A percentile compares a stretch with the other conserved stretches of the same genome.
Evolutionary conservation across 1,140 invertebrate species (phyloP).

Genomic region (Nasonia vitripennis): DNA sequence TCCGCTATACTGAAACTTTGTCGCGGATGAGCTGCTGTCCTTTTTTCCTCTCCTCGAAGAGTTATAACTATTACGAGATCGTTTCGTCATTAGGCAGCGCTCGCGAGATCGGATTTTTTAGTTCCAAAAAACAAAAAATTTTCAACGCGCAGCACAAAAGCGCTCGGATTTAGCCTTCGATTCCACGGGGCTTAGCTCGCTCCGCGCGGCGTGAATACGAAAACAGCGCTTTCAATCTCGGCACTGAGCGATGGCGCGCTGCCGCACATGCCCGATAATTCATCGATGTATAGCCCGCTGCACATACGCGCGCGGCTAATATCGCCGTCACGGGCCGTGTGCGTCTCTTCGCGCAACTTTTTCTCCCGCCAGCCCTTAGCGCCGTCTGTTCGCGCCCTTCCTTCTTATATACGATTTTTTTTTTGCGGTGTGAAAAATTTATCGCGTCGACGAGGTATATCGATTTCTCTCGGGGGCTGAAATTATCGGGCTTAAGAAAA

Average conservation of each 20-base stretch:
- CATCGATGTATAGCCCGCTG: neutral
- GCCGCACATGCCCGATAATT: conserved; percentile 23
- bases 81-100: conserved; percentile 1
- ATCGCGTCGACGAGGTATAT: too few relatives aligned
- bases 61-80: conserved; percentile 4
- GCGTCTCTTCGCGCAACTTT: conserved; percentile 12
- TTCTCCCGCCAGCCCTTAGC: neutral
- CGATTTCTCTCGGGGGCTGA: too few relatives aligned
- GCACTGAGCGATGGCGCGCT: conserved; percentile 6
- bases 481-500: neutral
- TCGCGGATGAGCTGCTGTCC: neutral
- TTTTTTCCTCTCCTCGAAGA: neutral
- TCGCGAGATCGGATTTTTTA: neutral
- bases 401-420: neutral
- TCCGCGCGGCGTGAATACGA: conserved; percentile 12
- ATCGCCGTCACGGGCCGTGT: conserved; percentile 13
- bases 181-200: conserved; percentile 9
- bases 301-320: neutral
- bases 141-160: neutral
- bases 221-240: conserved; percentile 25
- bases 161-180: conserved; percentile 8
- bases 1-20: conserved; percentile 1
- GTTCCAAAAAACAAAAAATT: neutral
- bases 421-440: conserved; percentile 13
- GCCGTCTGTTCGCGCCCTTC: neutral